These are phyloP conservation scores for Drosophila lini DNA, from an alignment of 1,140 invertebrate species.

Conservation along the genomic window DNA sequence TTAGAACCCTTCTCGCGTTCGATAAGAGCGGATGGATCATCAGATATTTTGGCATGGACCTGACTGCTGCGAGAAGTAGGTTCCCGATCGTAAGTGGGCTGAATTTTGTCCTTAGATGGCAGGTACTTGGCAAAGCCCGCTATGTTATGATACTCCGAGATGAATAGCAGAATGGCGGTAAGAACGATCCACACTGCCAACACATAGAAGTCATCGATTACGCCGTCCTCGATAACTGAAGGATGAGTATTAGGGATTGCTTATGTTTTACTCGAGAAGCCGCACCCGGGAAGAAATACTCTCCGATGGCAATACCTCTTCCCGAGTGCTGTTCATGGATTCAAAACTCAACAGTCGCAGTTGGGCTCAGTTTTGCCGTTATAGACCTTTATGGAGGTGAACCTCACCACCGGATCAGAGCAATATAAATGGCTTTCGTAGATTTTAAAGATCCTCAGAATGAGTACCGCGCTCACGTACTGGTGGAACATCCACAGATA, in stretches of 20 bases:
- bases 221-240: slow-evolving; percentile 2
- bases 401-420: slow-evolving; percentile 26
- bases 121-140: slow-evolving; percentile 2
- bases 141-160: slow-evolving; percentile 8
- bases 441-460: slow-evolving; percentile 43
- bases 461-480: slow-evolving; percentile 27
- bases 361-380: slow-evolving; percentile 33
- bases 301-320: neutral
- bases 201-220: neutral
- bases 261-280: neutral
- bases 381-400: slow-evolving; percentile 44
- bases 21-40: neutral
- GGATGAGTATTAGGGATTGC: neutral
- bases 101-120: neutral
- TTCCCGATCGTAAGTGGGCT: fast-evolving
- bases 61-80: fast-evolving
- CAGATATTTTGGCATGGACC: neutral
- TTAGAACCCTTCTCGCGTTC: neutral
- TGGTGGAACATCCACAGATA: neutral
- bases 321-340: neutral
- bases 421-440: slow-evolving; percentile 31
- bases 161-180: neutral
- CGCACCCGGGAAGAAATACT: neutral
- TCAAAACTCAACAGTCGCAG: slow-evolving; percentile 59
- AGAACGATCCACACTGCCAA: neutral